Evolutionary conservation across 92 coral and sea anemone species (phyloP), one percentile per base, ranked within the genome.

Genomic region (Montipora capitata): DNA sequence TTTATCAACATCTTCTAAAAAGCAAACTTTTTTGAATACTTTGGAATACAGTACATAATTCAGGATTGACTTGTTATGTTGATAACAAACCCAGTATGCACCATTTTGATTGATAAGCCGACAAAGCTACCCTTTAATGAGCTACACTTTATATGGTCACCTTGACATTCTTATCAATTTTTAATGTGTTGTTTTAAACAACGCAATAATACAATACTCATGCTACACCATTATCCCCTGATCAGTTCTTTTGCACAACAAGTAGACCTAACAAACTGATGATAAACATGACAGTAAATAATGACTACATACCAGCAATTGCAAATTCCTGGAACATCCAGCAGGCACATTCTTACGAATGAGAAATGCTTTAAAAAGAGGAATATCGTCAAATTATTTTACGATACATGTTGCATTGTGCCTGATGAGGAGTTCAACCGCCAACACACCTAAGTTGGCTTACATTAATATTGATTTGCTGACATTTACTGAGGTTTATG

Each of bases 291-390:
- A 17, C 67, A 62, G 2, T 15, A 62, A 62, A 62, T 62, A 17
- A 62, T 62, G 10, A 62, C 10, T 8, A 62, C 67, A 62, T 62
- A 62, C 67, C 59, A 54, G 59, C 14, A 54, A 7, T 62, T 62
- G 67, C 67, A 62, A 15, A 62, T 62, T 62, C 67, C 67, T 17
- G 10, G 67, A 4, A 62, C 39, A 0, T 62, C 67, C 67, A 62
- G 67, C 67, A 62, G 67, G 67, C 67, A 62, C 67, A 62, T 62
- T 15, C 1, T 62, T 62, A 62, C 14, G 67, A 62, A 62, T 15
- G 20, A 62, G 67, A 2, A 62, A 13, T 62, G 67, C 67, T 62
- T 62, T 17, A 62, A 62, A 62, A 62, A 62, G 67, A 62, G 0
- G 67, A 16, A 62, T 62, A 17, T 62, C 6, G 2, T 62, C 59